Percentiles rank a stretch among this genome's conserved stretches.
These are phyloP conservation scores for Pituophis catenifer DNA, from an alignment of 2,113 vertebrate genomes.

Conservation along the genomic window DNA sequence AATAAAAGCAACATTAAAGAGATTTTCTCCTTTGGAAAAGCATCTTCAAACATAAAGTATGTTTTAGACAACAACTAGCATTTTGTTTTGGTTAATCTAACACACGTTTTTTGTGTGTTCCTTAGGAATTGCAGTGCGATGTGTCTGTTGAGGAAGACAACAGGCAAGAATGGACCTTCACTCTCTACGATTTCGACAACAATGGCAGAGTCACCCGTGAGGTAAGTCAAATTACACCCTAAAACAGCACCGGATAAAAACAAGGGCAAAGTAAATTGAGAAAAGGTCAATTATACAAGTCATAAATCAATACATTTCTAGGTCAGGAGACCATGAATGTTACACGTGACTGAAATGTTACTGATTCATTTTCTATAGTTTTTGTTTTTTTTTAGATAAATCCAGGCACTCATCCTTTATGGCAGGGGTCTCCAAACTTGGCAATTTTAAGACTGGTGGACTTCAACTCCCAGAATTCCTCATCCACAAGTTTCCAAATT, in stretches of 20 bases:
- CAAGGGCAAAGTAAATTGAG: background rate
- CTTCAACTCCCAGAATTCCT: background rate
- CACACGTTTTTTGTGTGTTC: conserved; percentile 55
- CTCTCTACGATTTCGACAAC: conserved; percentile 98
- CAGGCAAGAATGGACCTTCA: conserved; percentile 98
- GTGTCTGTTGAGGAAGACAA: conserved; percentile 97
- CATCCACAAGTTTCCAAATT: background rate
- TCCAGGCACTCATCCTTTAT: background rate
- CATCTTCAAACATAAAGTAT: background rate
- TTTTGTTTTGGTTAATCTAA: conserved; percentile 58
- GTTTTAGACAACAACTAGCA: conserved; percentile 7
- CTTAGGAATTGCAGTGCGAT: conserved; percentile 94
- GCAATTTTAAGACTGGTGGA: background rate
- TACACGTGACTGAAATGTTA: background rate
- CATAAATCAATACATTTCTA: background rate
- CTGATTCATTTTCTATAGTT: background rate
- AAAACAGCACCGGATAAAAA: background rate
- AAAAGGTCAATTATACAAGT: background rate
- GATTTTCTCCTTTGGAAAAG: background rate
- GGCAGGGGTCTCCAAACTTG: background rate
- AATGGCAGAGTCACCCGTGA: conserved; percentile 97
- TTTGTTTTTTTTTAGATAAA: background rate
- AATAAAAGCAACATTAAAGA: background rate
- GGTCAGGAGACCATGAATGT: background rate
- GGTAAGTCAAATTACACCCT: conserved; percentile 72